Percentiles rank a stretch among this genome's conserved stretches.
phyloP scores from a whole-genome alignment of 2,888 invertebrate species.

The Synergus japonicus region DNA sequence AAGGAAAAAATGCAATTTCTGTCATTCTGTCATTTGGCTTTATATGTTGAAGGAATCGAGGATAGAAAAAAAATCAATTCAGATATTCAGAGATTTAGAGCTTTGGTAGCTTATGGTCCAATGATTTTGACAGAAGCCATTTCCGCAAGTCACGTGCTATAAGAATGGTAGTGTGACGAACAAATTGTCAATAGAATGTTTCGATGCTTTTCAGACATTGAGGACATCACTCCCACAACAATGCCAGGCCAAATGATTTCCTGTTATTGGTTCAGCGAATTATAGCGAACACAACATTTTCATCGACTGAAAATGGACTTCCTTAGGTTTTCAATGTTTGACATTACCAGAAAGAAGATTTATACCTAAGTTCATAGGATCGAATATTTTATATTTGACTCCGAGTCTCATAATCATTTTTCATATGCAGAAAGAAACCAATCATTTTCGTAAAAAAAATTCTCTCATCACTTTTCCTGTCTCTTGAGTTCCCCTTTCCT shows the following conservation, averaged over 20 bases:
- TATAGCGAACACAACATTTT: slow-evolving; percentile 27
- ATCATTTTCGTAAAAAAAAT: background rate
- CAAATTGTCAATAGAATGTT: slow-evolving; percentile 53
- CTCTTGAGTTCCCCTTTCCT: background rate
- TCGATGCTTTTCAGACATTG: slow-evolving; percentile 42
- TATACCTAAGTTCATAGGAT: too few relatives aligned
- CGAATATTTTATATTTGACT: too few relatives aligned
- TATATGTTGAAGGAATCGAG: background rate
- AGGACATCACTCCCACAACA: slow-evolving; percentile 59
- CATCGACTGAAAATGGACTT: slow-evolving; percentile 16
- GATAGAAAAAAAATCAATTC: background rate
- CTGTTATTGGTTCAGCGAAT: slow-evolving; percentile 51
- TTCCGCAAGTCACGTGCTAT: slow-evolving; percentile 65
- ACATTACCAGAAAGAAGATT: too few relatives aligned
- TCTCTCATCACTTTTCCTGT: background rate
- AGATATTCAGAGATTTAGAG: background rate
- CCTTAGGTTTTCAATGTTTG: background rate
- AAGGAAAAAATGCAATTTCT: too few relatives aligned
- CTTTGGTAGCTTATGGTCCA: background rate
- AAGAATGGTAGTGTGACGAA: slow-evolving; percentile 54
- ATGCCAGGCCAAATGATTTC: slow-evolving; percentile 62
- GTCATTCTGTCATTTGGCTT: background rate
- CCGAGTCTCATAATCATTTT: too few relatives aligned
- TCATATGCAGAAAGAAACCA: too few relatives aligned
- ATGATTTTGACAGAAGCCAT: slow-evolving; percentile 45